Percentiles rank a stretch among this genome's conserved stretches.
Conservation (phyloP, 2,888 invertebrate species). For the Torymus aiolomorphi region DNA sequence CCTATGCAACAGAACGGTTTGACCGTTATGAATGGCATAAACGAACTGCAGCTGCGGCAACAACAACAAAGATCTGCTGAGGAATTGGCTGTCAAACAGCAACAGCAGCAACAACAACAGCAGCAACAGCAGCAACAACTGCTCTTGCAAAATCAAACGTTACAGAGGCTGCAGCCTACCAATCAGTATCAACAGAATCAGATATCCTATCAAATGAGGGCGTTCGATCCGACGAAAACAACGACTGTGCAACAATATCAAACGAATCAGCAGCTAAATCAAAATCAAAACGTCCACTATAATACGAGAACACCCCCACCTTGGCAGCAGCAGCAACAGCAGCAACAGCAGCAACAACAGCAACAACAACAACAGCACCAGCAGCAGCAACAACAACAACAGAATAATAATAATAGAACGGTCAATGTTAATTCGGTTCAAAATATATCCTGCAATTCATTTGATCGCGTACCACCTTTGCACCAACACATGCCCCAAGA, state of each 20-base stretch:
- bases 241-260: constrained; percentile 65
- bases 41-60: constrained; percentile 68
- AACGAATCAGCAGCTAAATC: constrained; percentile 65
- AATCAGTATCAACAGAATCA: constrained; percentile 70
- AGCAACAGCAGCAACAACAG: constrained; percentile 58
- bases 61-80: constrained; percentile 65
- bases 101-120: constrained; percentile 64
- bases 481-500: constrained; percentile 82
- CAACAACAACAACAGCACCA: constrained; percentile 62
- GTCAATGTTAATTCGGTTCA: constrained; percentile 63
- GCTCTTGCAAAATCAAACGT: constrained; percentile 68
- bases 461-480: constrained; percentile 84
- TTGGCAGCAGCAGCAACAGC: constrained; percentile 77
- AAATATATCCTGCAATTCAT: constrained; percentile 77
- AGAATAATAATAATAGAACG: constrained; percentile 43
- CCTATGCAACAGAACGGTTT: constrained; percentile 69
- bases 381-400: constrained; percentile 53
- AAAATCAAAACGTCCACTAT: constrained; percentile 66
- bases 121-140: constrained; percentile 65
- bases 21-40: constrained; percentile 66
- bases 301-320: constrained; percentile 77
- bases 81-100: constrained; percentile 69
- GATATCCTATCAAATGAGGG: constrained; percentile 68
- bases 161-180: constrained; percentile 70
- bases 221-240: constrained; percentile 71